Conservation (phyloP, 2,888 invertebrate genomes). For the Drosophila greeni region DNA sequence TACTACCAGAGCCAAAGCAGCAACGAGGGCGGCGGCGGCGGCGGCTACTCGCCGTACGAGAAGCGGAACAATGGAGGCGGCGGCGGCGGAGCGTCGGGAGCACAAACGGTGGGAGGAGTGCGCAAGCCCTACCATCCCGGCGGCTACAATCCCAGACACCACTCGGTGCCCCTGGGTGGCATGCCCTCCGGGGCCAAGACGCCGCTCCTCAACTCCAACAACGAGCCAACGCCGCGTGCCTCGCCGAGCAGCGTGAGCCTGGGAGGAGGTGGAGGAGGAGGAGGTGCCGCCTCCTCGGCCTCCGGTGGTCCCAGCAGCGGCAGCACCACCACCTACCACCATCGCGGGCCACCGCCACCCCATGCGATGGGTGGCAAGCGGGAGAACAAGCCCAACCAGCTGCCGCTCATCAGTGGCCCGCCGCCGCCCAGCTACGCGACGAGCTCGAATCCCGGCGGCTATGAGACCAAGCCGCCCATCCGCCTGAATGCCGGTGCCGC, state of each 20-base stretch:
- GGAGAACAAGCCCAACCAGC: constrained; percentile 68
- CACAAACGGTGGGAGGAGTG: constrained; percentile 23
- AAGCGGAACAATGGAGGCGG: constrained; percentile 62
- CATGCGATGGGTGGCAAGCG: constrained; percentile 68
- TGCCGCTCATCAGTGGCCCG: constrained; percentile 72
- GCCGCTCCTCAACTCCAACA: constrained; percentile 67
- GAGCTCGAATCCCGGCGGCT: constrained; percentile 41
- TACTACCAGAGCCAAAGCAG: constrained; percentile 69
- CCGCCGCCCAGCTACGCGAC: constrained; percentile 61
- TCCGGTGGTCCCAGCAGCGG: constrained; percentile 39
- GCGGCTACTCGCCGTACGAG: constrained; percentile 62
- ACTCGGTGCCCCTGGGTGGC: constrained; percentile 57
- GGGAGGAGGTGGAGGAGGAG: constrained; percentile 43
- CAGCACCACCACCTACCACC: constrained; percentile 49
- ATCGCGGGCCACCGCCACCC: constrained; percentile 62
- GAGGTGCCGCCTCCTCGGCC: constrained; percentile 5
- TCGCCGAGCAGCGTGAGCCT: constrained; percentile 68
- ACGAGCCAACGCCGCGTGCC: constrained; percentile 71
- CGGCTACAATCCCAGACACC: constrained; percentile 61
- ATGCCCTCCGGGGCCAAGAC: constrained; percentile 63
- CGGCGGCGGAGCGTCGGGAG: constrained; percentile 6
- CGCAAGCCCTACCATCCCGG: constrained; percentile 63
- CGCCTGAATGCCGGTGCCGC: constrained; percentile 74
- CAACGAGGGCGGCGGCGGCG: constrained; percentile 53
- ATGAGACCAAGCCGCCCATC: constrained; percentile 70